These are phyloP conservation scores for Saimiri boliviensis DNA, from an alignment of 2,113 vertebrate species.

Conservation along the genomic window DNA sequence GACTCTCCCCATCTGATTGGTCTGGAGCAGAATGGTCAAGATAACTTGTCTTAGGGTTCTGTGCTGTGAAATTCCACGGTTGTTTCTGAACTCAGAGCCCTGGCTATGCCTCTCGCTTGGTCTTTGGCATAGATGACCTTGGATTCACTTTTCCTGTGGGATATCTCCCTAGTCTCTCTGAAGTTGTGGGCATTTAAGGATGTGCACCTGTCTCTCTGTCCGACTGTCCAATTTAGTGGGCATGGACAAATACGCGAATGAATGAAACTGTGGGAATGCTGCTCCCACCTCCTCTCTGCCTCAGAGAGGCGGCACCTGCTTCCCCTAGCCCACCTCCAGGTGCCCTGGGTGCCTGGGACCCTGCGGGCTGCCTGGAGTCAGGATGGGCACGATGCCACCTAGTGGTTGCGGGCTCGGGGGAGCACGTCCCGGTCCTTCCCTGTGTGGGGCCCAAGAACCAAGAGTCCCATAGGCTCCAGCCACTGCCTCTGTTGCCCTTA, in stretches of 20 bases:
- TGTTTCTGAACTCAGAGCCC: neutral
- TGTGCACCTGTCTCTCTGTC: neutral
- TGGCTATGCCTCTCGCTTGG: neutral
- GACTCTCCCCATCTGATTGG: neutral
- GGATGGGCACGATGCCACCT: conserved; percentile 72
- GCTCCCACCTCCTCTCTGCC: neutral
- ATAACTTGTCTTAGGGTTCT: neutral
- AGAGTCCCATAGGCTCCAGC: neutral
- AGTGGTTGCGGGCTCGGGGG: conserved; percentile 33
- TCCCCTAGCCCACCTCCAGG: neutral
- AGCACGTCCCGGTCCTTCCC: neutral
- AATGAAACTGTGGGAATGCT: neutral
- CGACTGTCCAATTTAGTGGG: neutral
- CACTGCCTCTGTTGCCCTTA: fast-evolving
- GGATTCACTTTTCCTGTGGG: neutral
- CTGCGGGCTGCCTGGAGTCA: neutral
- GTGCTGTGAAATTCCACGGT: neutral
- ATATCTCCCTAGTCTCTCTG: neutral
- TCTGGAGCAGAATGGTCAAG: neutral
- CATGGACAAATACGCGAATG: neutral
- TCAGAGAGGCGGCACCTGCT: neutral
- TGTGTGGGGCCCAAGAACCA: fast-evolving
- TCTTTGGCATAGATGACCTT: neutral
- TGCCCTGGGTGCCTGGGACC: fast-evolving
- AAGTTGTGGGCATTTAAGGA: neutral